Conservation (phyloP, 2,888 invertebrate species). For the Lymantria monacha region DNA sequence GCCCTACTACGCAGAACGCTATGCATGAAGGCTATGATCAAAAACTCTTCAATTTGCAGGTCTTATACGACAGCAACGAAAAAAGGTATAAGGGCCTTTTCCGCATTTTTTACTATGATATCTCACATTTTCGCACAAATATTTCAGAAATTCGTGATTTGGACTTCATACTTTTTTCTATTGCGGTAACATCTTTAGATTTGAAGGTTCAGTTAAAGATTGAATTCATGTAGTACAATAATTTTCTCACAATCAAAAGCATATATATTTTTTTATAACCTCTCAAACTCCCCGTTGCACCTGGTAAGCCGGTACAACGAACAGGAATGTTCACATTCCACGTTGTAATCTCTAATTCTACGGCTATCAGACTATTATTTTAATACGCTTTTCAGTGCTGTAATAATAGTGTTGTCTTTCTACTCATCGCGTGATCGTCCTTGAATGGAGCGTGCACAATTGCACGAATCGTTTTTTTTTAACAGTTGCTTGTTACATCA, state of each 20-base stretch:
- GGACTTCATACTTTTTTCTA: too few species aligned
- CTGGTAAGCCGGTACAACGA: conserved; percentile 31
- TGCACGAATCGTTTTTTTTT: conserved; percentile 58
- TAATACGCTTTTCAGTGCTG: conserved; percentile 60
- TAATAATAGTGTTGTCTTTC: conserved; percentile 43
- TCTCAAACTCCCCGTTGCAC: conserved; percentile 24
- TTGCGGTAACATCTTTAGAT: too few species aligned
- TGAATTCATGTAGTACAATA: background rate
- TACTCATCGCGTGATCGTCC: conserved; percentile 62
- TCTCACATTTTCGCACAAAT: too few species aligned
- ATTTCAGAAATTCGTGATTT: too few species aligned
- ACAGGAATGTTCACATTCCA: conserved; percentile 62
- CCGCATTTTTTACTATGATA: too few species aligned
- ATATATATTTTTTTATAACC: too few species aligned
- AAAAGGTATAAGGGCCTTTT: too few species aligned
- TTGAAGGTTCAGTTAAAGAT: too few species aligned
- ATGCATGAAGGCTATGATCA: too few species aligned
- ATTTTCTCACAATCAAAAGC: background rate
- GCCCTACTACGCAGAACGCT: too few species aligned
- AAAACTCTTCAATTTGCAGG: too few species aligned
- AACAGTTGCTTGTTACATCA: conserved; percentile 42
- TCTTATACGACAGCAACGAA: too few species aligned
- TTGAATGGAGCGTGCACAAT: conserved; percentile 58
- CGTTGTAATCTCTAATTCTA: conserved; percentile 57
- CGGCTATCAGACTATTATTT: conserved; percentile 53